Evolutionary conservation across 1,140 invertebrate species (phyloP).

Genomic region (Phymorhynchus buccinoides): DNA sequence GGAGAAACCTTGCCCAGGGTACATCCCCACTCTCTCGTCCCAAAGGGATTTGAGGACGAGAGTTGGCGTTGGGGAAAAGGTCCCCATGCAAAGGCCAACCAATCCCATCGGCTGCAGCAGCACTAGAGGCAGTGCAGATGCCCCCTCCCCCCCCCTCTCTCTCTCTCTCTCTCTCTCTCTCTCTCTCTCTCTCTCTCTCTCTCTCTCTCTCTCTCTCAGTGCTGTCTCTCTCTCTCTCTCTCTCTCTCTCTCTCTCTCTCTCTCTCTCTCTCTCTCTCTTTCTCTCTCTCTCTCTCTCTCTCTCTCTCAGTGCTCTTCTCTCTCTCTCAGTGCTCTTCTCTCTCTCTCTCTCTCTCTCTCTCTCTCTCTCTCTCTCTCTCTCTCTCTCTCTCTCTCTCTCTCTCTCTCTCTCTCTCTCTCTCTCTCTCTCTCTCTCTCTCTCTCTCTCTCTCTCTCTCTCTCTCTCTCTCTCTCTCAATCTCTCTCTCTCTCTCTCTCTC

Average conservation of each 20-base stretch:
- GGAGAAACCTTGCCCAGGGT: too few relatives aligned
- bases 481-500: background rate
- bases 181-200: constrained; percentile 8
- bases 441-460: too few relatives aligned
- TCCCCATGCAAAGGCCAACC: too few relatives aligned
- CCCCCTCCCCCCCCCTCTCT: background rate
- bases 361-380: constrained; percentile 20
- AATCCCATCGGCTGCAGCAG: too few relatives aligned
- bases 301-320: too few relatives aligned
- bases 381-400: constrained; percentile 26
- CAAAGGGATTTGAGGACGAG: too few relatives aligned
- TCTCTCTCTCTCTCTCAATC: too few relatives aligned
- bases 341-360: constrained; percentile 12
- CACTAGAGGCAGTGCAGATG: too few relatives aligned
- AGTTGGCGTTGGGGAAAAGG: too few relatives aligned
- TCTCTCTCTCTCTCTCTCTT: constrained; percentile 17
- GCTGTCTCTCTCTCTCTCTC: background rate
- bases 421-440: too few relatives aligned
- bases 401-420: constrained; percentile 6
- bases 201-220: background rate
- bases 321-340: background rate
- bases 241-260: constrained; percentile 8
- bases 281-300: background rate
- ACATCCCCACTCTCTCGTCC: too few relatives aligned
- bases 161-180: background rate